Percentiles rank a stretch among this genome's conserved stretches.
phyloP scores from a whole-genome alignment of 1,140 invertebrate genomes.

The Liolophura sinensis region DNA sequence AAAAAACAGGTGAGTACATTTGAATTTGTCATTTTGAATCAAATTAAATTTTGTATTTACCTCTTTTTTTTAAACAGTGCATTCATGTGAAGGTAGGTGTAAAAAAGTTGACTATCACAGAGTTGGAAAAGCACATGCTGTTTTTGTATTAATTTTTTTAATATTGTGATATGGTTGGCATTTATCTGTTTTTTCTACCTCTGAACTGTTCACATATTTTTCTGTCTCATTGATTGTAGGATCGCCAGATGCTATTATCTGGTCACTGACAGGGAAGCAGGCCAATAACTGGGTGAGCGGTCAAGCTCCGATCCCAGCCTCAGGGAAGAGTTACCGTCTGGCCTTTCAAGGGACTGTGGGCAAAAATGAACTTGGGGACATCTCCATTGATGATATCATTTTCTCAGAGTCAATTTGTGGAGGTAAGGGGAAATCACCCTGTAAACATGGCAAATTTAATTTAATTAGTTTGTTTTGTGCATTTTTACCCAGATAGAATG shows the following conservation, averaged over 20 bases:
- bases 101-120: too few relatives aligned
- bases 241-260: neutral
- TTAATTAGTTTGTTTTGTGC: too few relatives aligned
- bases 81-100: too few relatives aligned
- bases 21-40: too few relatives aligned
- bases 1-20: too few relatives aligned
- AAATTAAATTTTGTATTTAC: too few relatives aligned
- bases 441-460: neutral
- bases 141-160: too few relatives aligned
- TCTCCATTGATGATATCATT: constrained; percentile 41
- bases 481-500: too few relatives aligned
- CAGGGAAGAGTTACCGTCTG: neutral
- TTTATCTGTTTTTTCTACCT: too few relatives aligned
- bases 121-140: too few relatives aligned
- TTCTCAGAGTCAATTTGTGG: constrained; percentile 17
- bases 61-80: too few relatives aligned
- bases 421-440: constrained; percentile 1
- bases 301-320: neutral
- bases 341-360: constrained; percentile 14
- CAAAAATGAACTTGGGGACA: constrained; percentile 27
- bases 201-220: neutral
- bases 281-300: neutral
- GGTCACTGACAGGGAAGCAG: neutral
- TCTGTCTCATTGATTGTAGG: neutral
- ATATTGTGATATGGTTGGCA: too few relatives aligned